Conservation (phyloP, 2,888 invertebrate species). For the Pelosia muscerda region DNA sequence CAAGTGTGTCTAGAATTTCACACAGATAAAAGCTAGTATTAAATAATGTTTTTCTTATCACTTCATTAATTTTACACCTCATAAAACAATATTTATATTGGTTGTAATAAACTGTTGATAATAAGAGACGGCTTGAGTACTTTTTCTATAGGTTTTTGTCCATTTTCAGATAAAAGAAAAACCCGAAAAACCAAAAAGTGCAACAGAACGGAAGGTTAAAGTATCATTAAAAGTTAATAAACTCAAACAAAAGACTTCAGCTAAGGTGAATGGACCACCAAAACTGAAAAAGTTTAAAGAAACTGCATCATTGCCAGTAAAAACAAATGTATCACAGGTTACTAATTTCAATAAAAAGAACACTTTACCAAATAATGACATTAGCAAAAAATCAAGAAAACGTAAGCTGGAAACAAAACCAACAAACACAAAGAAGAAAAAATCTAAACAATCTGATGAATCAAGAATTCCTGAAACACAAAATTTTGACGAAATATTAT, state of each 20-base stretch:
- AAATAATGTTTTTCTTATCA: too few species aligned
- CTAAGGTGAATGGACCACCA: neutral
- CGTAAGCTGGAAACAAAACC: conserved; percentile 33
- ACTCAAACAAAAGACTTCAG: conserved; percentile 11
- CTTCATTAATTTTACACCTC: too few species aligned
- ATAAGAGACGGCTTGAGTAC: too few species aligned
- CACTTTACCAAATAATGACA: conserved; percentile 24
- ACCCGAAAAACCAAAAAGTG: neutral
- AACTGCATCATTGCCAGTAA: conserved; percentile 1
- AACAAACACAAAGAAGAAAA: conserved; percentile 35
- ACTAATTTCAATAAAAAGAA: conserved; percentile 34
- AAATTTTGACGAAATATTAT: conserved; percentile 64
- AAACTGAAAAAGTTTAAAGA: conserved; percentile 20
- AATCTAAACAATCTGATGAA: conserved; percentile 33
- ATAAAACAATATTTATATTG: too few species aligned
- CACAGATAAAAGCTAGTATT: too few species aligned
- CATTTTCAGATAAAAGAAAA: conserved; percentile 12
- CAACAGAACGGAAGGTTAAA: neutral
- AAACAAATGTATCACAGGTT: conserved; percentile 16
- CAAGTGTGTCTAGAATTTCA: too few species aligned
- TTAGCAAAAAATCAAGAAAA: conserved; percentile 28
- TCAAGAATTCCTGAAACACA: conserved; percentile 56
- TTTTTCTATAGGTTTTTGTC: neutral
- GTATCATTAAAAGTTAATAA: conserved; percentile 14
- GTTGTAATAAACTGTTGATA: too few species aligned